Conservation (phyloP, 2,888 invertebrate genomes). For the Nymphalis urticae region DNA sequence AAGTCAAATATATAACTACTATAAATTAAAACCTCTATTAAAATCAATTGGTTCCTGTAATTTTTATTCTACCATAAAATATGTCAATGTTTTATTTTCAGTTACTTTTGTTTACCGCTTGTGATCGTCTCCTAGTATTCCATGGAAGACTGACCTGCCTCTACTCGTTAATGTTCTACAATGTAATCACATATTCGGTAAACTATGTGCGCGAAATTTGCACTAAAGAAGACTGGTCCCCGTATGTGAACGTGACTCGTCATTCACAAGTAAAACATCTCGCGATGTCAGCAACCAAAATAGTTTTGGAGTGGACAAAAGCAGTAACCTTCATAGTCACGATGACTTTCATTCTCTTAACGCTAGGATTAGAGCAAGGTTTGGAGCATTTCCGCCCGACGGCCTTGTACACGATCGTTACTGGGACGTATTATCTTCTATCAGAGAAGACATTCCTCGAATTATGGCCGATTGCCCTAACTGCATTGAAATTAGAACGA, state of each 20-base stretch:
- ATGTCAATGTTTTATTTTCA: constrained; percentile 53
- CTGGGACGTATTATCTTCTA: constrained; percentile 86
- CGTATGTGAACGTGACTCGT: constrained; percentile 87
- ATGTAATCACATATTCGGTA: constrained; percentile 89
- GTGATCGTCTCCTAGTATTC: constrained; percentile 84
- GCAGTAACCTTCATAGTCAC: constrained; percentile 90
- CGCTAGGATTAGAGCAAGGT: constrained; percentile 88
- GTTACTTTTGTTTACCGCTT: constrained; percentile 87
- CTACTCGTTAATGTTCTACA: constrained; percentile 91
- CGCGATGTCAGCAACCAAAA: constrained; percentile 90
- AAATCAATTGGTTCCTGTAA: not conserved
- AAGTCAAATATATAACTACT: not conserved
- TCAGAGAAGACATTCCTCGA: constrained; percentile 88
- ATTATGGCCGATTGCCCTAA: constrained; percentile 82
- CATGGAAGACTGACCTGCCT: constrained; percentile 84
- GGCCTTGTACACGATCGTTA: constrained; percentile 83
- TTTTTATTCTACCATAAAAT: not conserved
- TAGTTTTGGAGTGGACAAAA: constrained; percentile 91
- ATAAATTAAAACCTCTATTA: not conserved
- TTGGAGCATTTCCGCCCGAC: constrained; percentile 88
- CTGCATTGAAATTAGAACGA: constrained; percentile 81
- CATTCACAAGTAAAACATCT: constrained; percentile 88
- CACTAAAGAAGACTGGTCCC: constrained; percentile 89
- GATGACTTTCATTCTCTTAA: constrained; percentile 87
- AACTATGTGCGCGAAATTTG: constrained; percentile 87